These are phyloP conservation scores for Drosophila tani DNA, from an alignment of 1,140 invertebrate species.

Conservation along the genomic window DNA sequence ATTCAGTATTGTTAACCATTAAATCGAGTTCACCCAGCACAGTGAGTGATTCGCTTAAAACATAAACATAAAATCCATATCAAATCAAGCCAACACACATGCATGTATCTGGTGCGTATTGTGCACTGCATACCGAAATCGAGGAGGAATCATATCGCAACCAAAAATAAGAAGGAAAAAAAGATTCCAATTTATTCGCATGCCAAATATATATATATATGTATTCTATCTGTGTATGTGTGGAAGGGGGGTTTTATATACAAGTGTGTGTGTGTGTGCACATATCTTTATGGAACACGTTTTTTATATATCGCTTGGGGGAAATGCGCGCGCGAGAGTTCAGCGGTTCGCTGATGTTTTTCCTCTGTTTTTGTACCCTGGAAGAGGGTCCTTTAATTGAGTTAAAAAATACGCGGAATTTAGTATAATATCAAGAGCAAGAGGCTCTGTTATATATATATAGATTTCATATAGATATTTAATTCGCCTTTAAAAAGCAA, in stretches of 20 bases:
- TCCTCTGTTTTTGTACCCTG: slow-evolving; percentile 15
- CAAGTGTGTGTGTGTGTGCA: slow-evolving; percentile 6
- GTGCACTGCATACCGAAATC: slow-evolving; percentile 30
- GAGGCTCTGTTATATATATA: too few species aligned
- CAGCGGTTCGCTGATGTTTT: slow-evolving; percentile 20
- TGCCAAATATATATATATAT: slow-evolving; percentile 50
- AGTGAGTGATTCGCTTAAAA: slow-evolving; percentile 39
- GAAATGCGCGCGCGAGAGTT: slow-evolving; percentile 26
- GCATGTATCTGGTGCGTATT: slow-evolving; percentile 7
- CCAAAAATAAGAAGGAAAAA: neutral
- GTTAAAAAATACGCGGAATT: neutral
- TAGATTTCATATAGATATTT: neutral
- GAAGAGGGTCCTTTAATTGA: neutral
- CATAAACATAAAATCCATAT: slow-evolving; percentile 42
- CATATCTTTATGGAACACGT: slow-evolving; percentile 65
- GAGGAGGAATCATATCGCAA: slow-evolving; percentile 7
- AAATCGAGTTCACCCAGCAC: slow-evolving; percentile 31
- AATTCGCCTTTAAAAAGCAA: too few species aligned
- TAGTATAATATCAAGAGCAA: too few species aligned
- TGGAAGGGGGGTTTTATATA: neutral
- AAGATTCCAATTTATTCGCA: slow-evolving; percentile 71
- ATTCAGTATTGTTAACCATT: slow-evolving; percentile 32
- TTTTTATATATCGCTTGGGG: slow-evolving; percentile 52
- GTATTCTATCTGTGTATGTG: slow-evolving; percentile 18
- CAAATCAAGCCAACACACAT: slow-evolving; percentile 29